Evolutionary conservation across 2,113 vertebrate genomes (phyloP).

Genomic region (Oryzias woworae): DNA sequence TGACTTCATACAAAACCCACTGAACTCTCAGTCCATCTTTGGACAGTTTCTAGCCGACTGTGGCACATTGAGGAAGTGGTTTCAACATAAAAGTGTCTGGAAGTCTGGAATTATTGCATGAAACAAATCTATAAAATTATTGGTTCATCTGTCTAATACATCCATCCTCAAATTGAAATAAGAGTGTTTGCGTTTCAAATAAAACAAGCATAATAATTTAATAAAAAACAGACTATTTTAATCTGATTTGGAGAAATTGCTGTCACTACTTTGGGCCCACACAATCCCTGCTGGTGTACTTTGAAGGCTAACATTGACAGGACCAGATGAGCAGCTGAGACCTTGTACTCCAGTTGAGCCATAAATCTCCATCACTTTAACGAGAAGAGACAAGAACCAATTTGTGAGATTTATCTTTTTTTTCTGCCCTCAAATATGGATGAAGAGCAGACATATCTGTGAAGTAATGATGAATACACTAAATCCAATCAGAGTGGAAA

Average conservation of each 20-base stretch:
- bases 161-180: slow-evolving; percentile 36
- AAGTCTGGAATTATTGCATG: no score
- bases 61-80: no score
- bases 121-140: no score
- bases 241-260: slow-evolving; percentile 56
- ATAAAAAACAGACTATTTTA: slow-evolving; percentile 45
- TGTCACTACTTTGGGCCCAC: slow-evolving; percentile 25
- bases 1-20: no score
- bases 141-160: slow-evolving; percentile 6
- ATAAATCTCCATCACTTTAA: slow-evolving; percentile 76
- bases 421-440: slow-evolving; percentile 73
- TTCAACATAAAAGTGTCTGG: no score
- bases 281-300: slow-evolving; percentile 35
- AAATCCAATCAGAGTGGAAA: slow-evolving; percentile 78
- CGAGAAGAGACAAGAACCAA: slow-evolving; percentile 70
- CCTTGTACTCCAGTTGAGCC: slow-evolving; percentile 43
- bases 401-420: slow-evolving; percentile 75
- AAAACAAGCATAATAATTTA: slow-evolving; percentile 51
- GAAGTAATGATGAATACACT: slow-evolving; percentile 60
- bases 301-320: slow-evolving; percentile 37
- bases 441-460: slow-evolving; percentile 68
- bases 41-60: no score
- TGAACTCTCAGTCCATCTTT: no score
- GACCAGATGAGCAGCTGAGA: slow-evolving; percentile 28
- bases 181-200: slow-evolving; percentile 60